Evolutionary conservation across 2,113 vertebrate genomes (phyloP), one percentile per base, ranked within the genome.

Genomic region (Butastur rufipennis): DNA sequence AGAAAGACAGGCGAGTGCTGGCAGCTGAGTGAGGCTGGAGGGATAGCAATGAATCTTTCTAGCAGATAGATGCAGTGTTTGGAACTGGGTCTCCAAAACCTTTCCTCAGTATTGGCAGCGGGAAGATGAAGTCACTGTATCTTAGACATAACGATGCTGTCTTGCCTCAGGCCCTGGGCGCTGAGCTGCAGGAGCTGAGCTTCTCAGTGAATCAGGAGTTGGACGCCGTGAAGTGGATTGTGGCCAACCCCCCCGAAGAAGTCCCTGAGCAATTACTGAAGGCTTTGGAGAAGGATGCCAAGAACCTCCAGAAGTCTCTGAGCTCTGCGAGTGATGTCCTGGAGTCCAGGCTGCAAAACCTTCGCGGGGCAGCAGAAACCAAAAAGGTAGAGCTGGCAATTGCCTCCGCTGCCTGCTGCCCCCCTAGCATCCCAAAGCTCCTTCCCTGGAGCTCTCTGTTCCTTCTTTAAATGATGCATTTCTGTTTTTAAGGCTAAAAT

Each of bases 211-310:
- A 89, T 80, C 98, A 97, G 78, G 98, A 99, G 94, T 96, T 99
- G 92, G 98, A 99, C 5, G 98, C 98, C 3, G 99, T 98, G 27
- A 97, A 98, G 91, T 85, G 85, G 38, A 98, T 99, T 43, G 93
- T 99, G 86, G 96, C 97, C 95, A 98, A 96, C 75, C 97, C 93
- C 71, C 98, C 98, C 13, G 96, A 97, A 73, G 98, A 99, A 81
- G 98, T 99, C 82, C 99, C 99, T 61, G 96, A 98, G 38, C 99
- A 99, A 92, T 98, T 99, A 29, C 94, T 99, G 79, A 97, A 98
- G 79, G 99, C 99, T 63, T 96, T 99, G 93, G 99, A 99, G 93
- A 99, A 99, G 94, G 99, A 99, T 68, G 97, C 98, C 91, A 99
- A 98, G 95, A 99, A 99, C 97, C 98, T 99, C 79, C 97, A 98